A percentile compares a stretch with the other conserved stretches of the same genome.
These are phyloP conservation scores for Crambe crambe DNA, from an alignment of 37 sponge, comb jelly and placozoan species.

Conservation along the genomic window DNA sequence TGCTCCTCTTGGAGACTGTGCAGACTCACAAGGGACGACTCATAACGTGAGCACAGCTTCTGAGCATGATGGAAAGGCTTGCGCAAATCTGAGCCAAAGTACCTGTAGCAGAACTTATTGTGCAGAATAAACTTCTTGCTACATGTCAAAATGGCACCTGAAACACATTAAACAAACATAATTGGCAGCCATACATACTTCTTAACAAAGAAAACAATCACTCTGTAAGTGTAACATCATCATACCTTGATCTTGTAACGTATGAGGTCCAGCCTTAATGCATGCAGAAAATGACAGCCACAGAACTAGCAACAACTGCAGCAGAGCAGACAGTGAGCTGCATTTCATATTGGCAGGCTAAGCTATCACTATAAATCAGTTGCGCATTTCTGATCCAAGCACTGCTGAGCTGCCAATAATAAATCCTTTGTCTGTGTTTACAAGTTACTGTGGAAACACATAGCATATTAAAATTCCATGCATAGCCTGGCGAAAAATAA, in stretches of 20 bases:
- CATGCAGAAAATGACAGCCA: neutral
- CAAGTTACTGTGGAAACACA: conserved; percentile 12
- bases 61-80: conserved; percentile 41
- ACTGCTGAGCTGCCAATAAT: neutral
- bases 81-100: conserved; percentile 15
- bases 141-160: conserved; percentile 12
- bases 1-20: conserved; percentile 30
- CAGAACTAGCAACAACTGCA: too few species aligned
- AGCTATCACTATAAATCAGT: too few species aligned
- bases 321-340: too few species aligned
- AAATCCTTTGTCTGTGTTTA: neutral
- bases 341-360: too few species aligned
- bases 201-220: too few species aligned
- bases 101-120: conserved; percentile 39
- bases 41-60: conserved; percentile 8
- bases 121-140: conserved; percentile 20
- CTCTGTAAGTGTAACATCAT: too few species aligned
- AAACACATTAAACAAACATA: neutral
- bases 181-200: neutral
- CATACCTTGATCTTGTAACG: neutral
- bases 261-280: neutral
- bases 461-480: neutral
- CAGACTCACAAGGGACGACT: conserved; percentile 40
- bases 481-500: neutral
- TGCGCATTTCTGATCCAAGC: neutral